phyloP scores from a whole-genome alignment of 37 sponge, comb jelly and placozoan species.

The Axinella damicornis region DNA sequence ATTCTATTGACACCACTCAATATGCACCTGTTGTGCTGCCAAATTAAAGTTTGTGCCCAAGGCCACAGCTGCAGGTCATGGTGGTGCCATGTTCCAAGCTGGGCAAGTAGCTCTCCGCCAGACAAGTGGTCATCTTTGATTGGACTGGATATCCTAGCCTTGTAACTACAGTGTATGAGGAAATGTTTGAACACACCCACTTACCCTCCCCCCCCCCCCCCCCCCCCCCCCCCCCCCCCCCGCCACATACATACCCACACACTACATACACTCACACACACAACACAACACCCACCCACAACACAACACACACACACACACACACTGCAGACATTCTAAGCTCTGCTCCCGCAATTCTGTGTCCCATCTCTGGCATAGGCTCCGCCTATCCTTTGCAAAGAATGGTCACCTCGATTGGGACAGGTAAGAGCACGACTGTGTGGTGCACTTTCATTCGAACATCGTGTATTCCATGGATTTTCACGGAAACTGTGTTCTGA shows the following conservation, averaged over 20 bases:
- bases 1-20: too few relatives aligned
- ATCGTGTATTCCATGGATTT: too few relatives aligned
- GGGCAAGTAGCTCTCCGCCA: too few relatives aligned
- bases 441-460: too few relatives aligned
- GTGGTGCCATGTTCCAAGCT: too few relatives aligned
- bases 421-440: constrained; percentile 42
- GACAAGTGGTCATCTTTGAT: too few relatives aligned
- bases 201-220: background rate
- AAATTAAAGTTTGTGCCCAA: too few relatives aligned
- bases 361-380: constrained; percentile 57
- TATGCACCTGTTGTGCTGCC: too few relatives aligned
- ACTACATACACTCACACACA: background rate
- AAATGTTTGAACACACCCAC: constrained; percentile 24
- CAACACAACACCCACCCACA: constrained; percentile 6
- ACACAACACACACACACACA: constrained; percentile 12
- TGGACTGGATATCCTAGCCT: too few relatives aligned
- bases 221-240: background rate
- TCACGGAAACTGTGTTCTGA: too few relatives aligned
- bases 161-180: too few relatives aligned
- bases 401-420: constrained; percentile 56
- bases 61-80: too few relatives aligned
- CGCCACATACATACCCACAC: constrained; percentile 15
- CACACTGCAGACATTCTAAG: constrained; percentile 8
- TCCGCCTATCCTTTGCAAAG: constrained; percentile 30
- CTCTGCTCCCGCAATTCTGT: constrained; percentile 56